Evolutionary conservation across 2,113 vertebrate genomes (phyloP), one percentile per base, ranked within the genome.

Genomic region (Myiagra hebetior): DNA sequence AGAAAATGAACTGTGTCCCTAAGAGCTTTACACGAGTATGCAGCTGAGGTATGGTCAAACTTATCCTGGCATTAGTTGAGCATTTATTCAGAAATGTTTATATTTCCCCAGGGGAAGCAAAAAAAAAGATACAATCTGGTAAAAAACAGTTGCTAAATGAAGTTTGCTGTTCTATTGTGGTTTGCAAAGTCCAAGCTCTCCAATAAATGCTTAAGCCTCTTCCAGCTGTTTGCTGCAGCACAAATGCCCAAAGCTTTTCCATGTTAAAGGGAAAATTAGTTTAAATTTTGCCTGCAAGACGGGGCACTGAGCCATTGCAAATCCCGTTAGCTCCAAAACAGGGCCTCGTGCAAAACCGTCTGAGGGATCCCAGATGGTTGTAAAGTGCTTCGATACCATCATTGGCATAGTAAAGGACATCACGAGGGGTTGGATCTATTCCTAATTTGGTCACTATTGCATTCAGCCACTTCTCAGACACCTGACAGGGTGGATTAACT

Each of bases 381-480:
- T 96, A 94, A 97, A 96, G 95, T 96, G 95, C 90, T 96, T 95
- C 20, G 6, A 78, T 86, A 31, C 84, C 69, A 56, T 63, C 80
- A 52, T 49, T 93, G 89, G 76, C 93, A 89, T 74, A 70, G 52
- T 42, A 70, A 74, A 89, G 64, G 23, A 77, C 44, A 42, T 50
- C 41, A 70, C 59, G 62, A 69, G 53, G 70, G 80, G 30, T 5
- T n/a, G 15, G 23, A n/a, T 18, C 90, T 87, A 9, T 33, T 41
- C 73, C 92, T 94, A 64, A 57, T 65, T 85, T 46, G n/a, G 22
- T 88, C 79, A 50, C 15, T 60, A 83, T 49, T 56, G 39, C 44
- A 35, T 56, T 57, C 23, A 79, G 7, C 35, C 44, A 26, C 41
- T 90, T 87, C 67, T 78, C 57, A 72, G 62, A n/a, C 7, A 73